Evolutionary conservation across 2,113 vertebrate genomes (phyloP).

Genomic region (Trichechus manatus): DNA sequence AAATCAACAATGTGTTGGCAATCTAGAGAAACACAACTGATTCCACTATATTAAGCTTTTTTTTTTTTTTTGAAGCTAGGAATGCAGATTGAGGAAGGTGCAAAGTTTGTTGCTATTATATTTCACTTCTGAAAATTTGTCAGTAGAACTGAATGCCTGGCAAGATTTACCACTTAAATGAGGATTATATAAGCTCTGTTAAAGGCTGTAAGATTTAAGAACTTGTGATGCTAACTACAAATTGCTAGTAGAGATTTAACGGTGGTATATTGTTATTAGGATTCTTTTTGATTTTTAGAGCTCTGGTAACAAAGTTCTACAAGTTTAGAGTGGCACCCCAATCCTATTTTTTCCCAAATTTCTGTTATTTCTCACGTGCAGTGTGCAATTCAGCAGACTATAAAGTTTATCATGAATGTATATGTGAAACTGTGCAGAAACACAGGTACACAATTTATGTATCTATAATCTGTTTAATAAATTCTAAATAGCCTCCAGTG

Average conservation of each 20-base stretch:
- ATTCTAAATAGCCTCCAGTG: background rate
- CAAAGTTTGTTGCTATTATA: rapidly evolving
- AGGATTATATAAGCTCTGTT: background rate
- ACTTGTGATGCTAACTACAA: background rate
- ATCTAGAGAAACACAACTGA: background rate
- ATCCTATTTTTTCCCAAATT: background rate
- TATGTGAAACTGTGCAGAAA: background rate
- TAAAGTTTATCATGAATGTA: background rate
- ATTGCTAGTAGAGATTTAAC: background rate
- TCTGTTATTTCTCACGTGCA: background rate
- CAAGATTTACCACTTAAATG: background rate
- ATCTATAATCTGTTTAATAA: background rate
- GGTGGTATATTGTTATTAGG: background rate
- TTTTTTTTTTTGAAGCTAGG: no score
- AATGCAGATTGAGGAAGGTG: background rate
- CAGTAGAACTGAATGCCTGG: background rate
- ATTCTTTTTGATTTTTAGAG: background rate
- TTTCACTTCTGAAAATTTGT: background rate
- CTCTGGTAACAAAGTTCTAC: background rate
- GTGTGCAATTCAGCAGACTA: background rate
- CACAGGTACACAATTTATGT: background rate
- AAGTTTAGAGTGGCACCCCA: background rate
- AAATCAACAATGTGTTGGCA: background rate
- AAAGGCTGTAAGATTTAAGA: background rate
- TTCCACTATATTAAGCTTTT: background rate